Evolutionary conservation across 2,888 invertebrate species (phyloP).

Genomic region (Melinaea menophilus): DNA sequence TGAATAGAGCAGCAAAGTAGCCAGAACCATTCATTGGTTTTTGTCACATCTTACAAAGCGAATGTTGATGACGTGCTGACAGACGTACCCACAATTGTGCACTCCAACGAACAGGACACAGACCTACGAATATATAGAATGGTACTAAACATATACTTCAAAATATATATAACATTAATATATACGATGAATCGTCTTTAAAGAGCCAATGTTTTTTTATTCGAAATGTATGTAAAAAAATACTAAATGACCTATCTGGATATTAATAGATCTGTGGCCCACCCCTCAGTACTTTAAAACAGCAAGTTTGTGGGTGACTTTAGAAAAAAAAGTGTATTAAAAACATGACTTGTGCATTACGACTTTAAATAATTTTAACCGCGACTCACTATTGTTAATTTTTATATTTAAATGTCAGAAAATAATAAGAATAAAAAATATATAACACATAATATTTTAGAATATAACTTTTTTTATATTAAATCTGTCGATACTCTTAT

Average conservation of each 20-base stretch:
- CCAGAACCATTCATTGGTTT: constrained; percentile 6
- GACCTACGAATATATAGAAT: constrained; percentile 39
- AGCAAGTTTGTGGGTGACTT: constrained; percentile 71
- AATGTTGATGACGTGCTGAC: constrained; percentile 67
- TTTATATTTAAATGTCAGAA: too few relatives aligned
- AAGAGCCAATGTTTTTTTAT: too few relatives aligned
- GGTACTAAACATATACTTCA: constrained; percentile 6
- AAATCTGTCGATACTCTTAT: too few relatives aligned
- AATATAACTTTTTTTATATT: too few relatives aligned
- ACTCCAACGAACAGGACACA: constrained; percentile 43
- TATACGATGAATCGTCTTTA: neutral
- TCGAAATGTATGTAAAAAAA: too few relatives aligned
- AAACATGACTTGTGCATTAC: constrained; percentile 72
- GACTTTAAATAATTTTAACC: constrained; percentile 38
- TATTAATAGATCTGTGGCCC: constrained; percentile 39
- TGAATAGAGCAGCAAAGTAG: neutral
- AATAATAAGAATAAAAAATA: too few relatives aligned
- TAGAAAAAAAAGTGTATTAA: constrained; percentile 55
- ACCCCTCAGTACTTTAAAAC: constrained; percentile 56
- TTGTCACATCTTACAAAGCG: constrained; percentile 36
- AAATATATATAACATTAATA: neutral
- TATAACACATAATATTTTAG: too few relatives aligned
- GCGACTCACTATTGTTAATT: neutral
- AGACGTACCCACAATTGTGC: constrained; percentile 66
- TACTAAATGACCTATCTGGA: constrained; percentile 33